These are phyloP conservation scores for Apamea crenata DNA, from an alignment of 2,888 invertebrate species.

Conservation along the genomic window DNA sequence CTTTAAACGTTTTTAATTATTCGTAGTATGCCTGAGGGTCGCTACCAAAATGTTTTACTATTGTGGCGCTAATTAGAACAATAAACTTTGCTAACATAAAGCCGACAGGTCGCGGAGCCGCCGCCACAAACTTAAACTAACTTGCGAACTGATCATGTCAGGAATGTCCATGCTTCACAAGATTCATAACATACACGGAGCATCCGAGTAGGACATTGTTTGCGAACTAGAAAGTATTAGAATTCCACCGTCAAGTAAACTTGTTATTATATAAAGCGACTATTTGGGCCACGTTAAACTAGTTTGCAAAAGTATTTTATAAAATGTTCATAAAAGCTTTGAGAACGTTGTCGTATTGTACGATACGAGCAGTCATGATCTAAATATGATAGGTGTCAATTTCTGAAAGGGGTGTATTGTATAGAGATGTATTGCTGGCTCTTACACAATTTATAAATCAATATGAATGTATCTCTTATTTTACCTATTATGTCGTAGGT, in stretches of 20 bases:
- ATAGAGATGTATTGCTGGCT: not conserved
- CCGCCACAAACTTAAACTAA: conserved; percentile 18
- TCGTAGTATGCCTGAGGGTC: conserved; percentile 47
- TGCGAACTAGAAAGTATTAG: conserved; percentile 45
- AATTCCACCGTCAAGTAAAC: conserved; percentile 16
- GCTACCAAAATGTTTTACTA: conserved; percentile 50
- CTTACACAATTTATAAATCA: conserved; percentile 17
- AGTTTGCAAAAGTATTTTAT: conserved; percentile 20
- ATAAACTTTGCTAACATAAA: conserved; percentile 59
- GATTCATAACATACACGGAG: conserved; percentile 25
- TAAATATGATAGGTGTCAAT: conserved; percentile 21
- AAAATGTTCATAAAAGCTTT: conserved; percentile 22
- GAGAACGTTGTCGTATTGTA: not conserved
- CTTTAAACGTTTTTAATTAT: conserved; percentile 39
- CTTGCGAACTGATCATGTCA: conserved; percentile 50
- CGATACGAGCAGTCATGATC: conserved; percentile 6
- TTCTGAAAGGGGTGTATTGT: not conserved
- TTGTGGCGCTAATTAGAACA: conserved; percentile 63
- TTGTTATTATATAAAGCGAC: conserved; percentile 21
- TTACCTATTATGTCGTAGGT: not conserved
- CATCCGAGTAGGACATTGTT: conserved; percentile 46
- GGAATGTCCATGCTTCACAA: conserved; percentile 53
- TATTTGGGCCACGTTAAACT: conserved; percentile 27
- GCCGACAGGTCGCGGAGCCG: conserved; percentile 12
- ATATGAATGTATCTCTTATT: conserved; percentile 5